These are phyloP conservation scores for Neoascia interrupta DNA, from an alignment of 2,888 invertebrate genomes.

Conservation along the genomic window DNA sequence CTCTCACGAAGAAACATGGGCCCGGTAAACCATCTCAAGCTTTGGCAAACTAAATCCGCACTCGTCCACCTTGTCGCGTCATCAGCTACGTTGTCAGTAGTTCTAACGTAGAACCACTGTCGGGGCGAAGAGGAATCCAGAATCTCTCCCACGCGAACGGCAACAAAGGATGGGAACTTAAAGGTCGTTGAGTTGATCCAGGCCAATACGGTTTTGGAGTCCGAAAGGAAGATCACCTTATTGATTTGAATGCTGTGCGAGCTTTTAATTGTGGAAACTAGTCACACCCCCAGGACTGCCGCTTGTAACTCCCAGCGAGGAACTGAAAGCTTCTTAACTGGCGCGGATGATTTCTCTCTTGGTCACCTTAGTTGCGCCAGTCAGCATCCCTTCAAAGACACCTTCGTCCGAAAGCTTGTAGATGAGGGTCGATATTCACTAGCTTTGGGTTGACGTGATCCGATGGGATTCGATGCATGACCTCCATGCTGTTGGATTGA, in stretches of 20 bases:
- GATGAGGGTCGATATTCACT: slow-evolving; percentile 8
- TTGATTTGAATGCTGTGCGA: background rate
- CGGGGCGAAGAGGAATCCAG: background rate
- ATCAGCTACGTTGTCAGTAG: background rate
- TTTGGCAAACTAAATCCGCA: background rate
- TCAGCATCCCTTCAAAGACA: background rate
- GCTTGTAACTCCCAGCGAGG: slow-evolving; percentile 3
- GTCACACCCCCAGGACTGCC: background rate
- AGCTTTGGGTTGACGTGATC: slow-evolving; percentile 4
- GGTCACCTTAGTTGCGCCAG: background rate
- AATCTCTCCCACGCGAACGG: background rate
- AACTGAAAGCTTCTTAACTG: background rate
- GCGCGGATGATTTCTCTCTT: no score
- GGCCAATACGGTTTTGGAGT: slow-evolving; percentile 4
- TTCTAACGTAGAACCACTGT: background rate
- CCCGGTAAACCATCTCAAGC: background rate
- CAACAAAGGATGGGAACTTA: background rate
- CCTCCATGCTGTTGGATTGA: slow-evolving; percentile 15
- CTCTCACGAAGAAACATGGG: no score
- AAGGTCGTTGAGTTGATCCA: background rate
- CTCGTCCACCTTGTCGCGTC: background rate
- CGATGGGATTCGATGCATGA: background rate
- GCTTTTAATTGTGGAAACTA: background rate
- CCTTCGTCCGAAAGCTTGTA: background rate
- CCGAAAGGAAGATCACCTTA: background rate